Base-by-base conservation (phyloP, 2,888 invertebrate species). In the Drosophila merina region DNA sequence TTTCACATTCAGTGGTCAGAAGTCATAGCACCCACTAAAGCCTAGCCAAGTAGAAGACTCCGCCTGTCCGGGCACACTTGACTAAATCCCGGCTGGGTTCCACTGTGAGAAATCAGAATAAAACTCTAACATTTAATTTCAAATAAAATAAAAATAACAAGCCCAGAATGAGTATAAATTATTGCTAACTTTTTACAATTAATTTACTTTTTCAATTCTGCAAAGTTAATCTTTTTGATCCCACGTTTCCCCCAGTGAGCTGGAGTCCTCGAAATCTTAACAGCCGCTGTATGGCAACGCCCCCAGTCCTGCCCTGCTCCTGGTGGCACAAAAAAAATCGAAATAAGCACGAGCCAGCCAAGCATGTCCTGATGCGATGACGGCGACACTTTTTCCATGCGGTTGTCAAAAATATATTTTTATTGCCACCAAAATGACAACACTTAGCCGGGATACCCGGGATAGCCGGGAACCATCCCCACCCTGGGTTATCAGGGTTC, bases 371-470 rank as follows among this genome's bases (percentile, higher is more conserved):
- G 81, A 80, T 79, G 75, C 68, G 73, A 60, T 76, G 76, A 70
- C 66, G 67, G 64, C 69, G 59, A 77, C 74, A 71, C 78, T 84
- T 75, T 69, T 68, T 57, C 40, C 57, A 69, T 79, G 84, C 72
- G 79, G 82, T 77, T 86, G 85, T 88, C 85, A 85, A 83, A 86
- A 85, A 85, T 86, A 86, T 86, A 73, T 72, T 80, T 85, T 87
- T 85, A 85, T 87, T 80, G 85, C 85, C 83, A 86, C 85, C 87
- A 85, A 85, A 84, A 87, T 87, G 87, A 85, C 85, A 81, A 85
- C 85, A 82, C 83, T 86, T 86, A 82, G 69, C 63, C 48, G 45
- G 52, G 38, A 58, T 10, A n/a, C 33, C 14, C 26, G 40, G 8
- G 14, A 12, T 20, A 20, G 20, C 20, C 20, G 20, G 20, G 20